Percentiles rank a stretch among this genome's conserved stretches.
These are phyloP conservation scores for Nibea albiflora DNA, from an alignment of 2,113 vertebrate genomes.

Conservation along the genomic window DNA sequence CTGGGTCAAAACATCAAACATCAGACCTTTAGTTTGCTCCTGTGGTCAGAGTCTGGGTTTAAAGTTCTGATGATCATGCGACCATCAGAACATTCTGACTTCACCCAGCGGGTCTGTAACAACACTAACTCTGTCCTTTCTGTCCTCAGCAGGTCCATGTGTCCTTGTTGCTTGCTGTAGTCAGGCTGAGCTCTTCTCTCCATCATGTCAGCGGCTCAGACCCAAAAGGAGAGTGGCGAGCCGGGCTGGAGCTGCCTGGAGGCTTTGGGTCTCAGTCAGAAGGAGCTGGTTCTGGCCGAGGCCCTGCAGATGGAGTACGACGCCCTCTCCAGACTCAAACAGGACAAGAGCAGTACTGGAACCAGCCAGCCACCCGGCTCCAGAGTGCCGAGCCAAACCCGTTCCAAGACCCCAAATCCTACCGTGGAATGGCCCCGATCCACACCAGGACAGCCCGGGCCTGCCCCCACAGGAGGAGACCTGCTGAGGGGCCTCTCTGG, in stretches of 20 bases:
- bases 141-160: constrained; percentile 61
- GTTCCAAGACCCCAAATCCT: constrained; percentile 33
- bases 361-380: neutral
- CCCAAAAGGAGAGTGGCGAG: constrained; percentile 86
- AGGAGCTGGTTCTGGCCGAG: constrained; percentile 95
- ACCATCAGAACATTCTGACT: too few relatives aligned
- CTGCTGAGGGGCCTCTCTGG: constrained; percentile 83
- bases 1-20: too few relatives aligned
- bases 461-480: constrained; percentile 62
- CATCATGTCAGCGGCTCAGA: constrained; percentile 88
- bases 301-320: constrained; percentile 99
- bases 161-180: constrained; percentile 24
- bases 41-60: too few relatives aligned
- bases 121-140: constrained; percentile 11
- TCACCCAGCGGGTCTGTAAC: too few relatives aligned
- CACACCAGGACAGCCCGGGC: constrained; percentile 13
- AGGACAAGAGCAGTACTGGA: constrained; percentile 80
- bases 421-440: constrained; percentile 41
- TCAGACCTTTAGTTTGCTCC: too few relatives aligned
- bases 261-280: constrained; percentile 91
- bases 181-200: neutral
- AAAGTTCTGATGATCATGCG: too few relatives aligned
- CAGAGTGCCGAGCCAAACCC: constrained; percentile 2
- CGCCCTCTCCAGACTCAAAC: constrained; percentile 89
- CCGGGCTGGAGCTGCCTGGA: constrained; percentile 90